Conservation (phyloP, 2,888 invertebrate genomes). For the Xiphydria camelus region DNA sequence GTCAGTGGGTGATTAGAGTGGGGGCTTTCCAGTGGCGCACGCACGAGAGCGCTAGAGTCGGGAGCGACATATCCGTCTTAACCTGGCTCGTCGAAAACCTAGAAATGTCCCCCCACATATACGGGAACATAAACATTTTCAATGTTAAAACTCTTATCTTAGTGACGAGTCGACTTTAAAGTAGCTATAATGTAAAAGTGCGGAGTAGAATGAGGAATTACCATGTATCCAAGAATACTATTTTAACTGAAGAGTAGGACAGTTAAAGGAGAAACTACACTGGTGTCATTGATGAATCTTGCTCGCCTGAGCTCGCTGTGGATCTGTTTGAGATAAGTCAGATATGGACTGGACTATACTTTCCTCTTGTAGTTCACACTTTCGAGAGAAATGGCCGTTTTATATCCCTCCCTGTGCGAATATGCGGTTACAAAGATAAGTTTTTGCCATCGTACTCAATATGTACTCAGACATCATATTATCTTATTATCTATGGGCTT, state of each 20-base stretch:
- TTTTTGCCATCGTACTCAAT: slow-evolving; percentile 5
- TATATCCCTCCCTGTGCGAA: slow-evolving; percentile 61
- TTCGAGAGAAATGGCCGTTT: slow-evolving; percentile 65
- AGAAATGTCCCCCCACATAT: too few species aligned
- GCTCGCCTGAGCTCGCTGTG: slow-evolving; percentile 63
- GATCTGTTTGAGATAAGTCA: slow-evolving; percentile 64
- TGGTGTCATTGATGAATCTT: slow-evolving; percentile 63
- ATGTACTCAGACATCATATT: slow-evolving; percentile 6
- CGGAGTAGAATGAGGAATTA: too few species aligned
- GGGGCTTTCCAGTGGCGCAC: too few species aligned
- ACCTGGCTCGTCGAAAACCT: too few species aligned
- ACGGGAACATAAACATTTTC: too few species aligned
- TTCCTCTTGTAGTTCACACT: slow-evolving; percentile 66
- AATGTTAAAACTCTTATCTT: too few species aligned
- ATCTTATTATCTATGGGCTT: too few species aligned
- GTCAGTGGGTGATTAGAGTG: too few species aligned
- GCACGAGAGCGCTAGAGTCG: too few species aligned
- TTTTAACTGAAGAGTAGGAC: slow-evolving; percentile 62
- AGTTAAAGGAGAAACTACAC: slow-evolving; percentile 64
- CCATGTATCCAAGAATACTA: slow-evolving; percentile 29
- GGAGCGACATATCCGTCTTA: too few species aligned
- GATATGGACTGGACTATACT: slow-evolving; percentile 57
- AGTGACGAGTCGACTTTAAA: too few species aligned
- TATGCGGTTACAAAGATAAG: slow-evolving; percentile 9
- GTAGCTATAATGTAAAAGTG: too few species aligned